phyloP scores from a whole-genome alignment of 2,113 vertebrate genomes.

The Monopterus albus region DNA sequence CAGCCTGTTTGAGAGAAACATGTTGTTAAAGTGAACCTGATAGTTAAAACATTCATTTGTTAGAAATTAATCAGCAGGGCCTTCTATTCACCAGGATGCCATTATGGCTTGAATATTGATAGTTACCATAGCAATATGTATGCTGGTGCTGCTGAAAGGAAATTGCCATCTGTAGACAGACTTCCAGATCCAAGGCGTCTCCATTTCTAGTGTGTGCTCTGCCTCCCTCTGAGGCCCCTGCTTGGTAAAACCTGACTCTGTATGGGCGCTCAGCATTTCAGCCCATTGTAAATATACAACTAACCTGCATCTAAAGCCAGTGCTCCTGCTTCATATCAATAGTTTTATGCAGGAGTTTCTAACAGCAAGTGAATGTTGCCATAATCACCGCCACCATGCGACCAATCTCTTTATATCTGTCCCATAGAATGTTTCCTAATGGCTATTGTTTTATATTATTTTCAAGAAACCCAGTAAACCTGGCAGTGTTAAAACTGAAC shows the following conservation, averaged over 20 bases:
- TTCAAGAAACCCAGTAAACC: constrained; percentile 99
- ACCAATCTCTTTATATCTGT: constrained; percentile 69
- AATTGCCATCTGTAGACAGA: constrained; percentile 56
- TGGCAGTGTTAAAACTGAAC: constrained; percentile 99
- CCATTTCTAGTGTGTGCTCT: constrained; percentile 54
- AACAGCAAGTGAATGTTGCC: constrained; percentile 59
- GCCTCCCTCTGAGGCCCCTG: constrained; percentile 68
- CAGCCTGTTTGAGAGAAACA: constrained; percentile 11
- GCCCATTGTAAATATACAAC: constrained; percentile 55
- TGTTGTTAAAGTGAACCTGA: constrained; percentile 15
- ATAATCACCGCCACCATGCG: constrained; percentile 73
- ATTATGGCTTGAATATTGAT: constrained; percentile 54
- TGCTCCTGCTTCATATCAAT: constrained; percentile 69
- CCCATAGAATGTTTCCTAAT: constrained; percentile 82
- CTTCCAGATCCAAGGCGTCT: constrained; percentile 60
- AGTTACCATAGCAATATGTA: constrained; percentile 57
- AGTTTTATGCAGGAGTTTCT: constrained; percentile 53
- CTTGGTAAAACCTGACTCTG: constrained; percentile 79
- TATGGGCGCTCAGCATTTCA: constrained; percentile 67
- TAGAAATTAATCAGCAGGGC: constrained; percentile 30
- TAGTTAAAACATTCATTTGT: constrained; percentile 26
- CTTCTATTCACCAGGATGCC: constrained; percentile 17
- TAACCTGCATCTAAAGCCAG: constrained; percentile 59
- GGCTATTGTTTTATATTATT: constrained; percentile 85
- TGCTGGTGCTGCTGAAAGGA: constrained; percentile 58